A percentile compares a stretch with the other conserved stretches of the same genome.
phyloP scores from a whole-genome alignment of 2,113 vertebrate genomes.

The Neotoma lepida region DNA sequence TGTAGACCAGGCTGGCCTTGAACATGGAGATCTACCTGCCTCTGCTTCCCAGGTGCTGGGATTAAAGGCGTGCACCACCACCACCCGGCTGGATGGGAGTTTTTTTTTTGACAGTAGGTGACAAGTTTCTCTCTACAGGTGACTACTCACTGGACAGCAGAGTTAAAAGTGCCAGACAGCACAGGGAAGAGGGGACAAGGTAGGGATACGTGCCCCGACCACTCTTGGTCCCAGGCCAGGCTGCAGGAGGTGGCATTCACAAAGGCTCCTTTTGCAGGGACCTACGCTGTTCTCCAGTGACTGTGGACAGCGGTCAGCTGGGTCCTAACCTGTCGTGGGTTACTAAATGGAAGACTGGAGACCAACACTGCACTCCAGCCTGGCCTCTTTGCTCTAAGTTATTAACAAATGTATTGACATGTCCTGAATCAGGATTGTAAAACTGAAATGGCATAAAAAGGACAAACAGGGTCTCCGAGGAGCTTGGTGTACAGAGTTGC shows the following conservation, averaged over 20 bases:
- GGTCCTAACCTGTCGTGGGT: not conserved
- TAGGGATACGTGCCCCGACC: not conserved
- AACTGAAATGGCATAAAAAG: slow-evolving; percentile 59
- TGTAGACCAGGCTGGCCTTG: not conserved
- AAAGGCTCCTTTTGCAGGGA: not conserved
- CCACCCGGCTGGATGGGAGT: not conserved
- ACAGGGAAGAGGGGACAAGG: not conserved
- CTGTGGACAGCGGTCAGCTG: not conserved
- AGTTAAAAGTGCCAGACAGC: not conserved
- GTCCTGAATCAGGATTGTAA: slow-evolving; percentile 38
- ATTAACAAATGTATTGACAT: slow-evolving; percentile 67
- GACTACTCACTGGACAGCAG: not conserved
- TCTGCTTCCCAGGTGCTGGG: not conserved
- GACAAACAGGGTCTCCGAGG: slow-evolving; percentile 31
- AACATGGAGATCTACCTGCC: not conserved
- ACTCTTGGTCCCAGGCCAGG: not conserved
- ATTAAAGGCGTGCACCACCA: not conserved
- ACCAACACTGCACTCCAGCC: not conserved
- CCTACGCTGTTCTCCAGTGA: not conserved
- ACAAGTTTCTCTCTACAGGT: not conserved
- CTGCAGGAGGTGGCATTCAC: not conserved
- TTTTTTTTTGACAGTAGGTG: not conserved
- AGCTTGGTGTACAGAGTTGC: not conserved
- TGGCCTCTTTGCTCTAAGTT: slow-evolving; percentile 1
- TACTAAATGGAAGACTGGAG: not conserved